Conservation (phyloP, 2,113 vertebrate genomes). For the Columba livia region DNA sequence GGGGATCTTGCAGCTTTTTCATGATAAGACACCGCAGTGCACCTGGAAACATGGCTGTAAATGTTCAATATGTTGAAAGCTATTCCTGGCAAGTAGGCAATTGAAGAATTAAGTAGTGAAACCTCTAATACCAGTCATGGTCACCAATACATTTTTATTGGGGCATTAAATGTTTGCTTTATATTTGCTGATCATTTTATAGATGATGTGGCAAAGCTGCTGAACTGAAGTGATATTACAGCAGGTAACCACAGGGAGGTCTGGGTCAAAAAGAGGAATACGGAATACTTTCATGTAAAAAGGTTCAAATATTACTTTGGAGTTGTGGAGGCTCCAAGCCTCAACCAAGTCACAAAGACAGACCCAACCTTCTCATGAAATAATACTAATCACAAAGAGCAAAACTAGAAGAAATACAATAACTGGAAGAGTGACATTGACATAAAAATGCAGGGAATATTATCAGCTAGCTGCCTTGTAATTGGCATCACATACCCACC, state of each 20-base stretch:
- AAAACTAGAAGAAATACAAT: background rate
- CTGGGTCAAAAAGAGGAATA: background rate
- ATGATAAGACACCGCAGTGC: background rate
- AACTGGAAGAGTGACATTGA: background rate
- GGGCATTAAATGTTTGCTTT: background rate
- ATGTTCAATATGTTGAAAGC: accelerated
- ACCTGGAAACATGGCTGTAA: background rate
- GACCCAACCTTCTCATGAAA: background rate
- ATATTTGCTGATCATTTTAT: background rate
- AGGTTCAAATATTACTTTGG: background rate
- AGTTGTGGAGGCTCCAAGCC: background rate
- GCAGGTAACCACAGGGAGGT: background rate
- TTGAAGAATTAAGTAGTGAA: background rate
- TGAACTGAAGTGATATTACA: background rate
- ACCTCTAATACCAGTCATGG: no score
- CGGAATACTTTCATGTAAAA: background rate
- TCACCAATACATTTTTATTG: background rate
- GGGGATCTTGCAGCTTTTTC: background rate
- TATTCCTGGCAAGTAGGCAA: background rate
- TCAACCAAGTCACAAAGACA: background rate
- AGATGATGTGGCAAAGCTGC: background rate
- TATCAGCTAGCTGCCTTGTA: background rate
- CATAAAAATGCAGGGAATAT: background rate
- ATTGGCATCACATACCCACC: background rate
- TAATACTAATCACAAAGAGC: background rate